These are phyloP conservation scores for Acrossocheilus fasciatus DNA, from an alignment of 2,797 vertebrate species.

Conservation along the genomic window DNA sequence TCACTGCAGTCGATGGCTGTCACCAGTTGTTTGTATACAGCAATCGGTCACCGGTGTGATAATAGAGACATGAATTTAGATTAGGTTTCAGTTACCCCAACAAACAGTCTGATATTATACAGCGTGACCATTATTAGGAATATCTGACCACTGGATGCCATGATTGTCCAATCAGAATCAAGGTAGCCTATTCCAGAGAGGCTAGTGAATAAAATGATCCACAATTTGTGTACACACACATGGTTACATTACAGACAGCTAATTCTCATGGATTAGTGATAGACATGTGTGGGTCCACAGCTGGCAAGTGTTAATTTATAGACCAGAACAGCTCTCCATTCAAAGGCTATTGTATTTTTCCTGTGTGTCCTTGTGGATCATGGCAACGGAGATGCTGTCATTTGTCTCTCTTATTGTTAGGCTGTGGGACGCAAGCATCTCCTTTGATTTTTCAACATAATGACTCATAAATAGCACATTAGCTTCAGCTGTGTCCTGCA, in stretches of 20 bases:
- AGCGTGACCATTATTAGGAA: background rate
- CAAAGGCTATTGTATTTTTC: constrained; percentile 1
- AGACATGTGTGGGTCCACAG: background rate
- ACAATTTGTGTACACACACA: background rate
- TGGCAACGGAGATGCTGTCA: background rate
- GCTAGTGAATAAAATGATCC: background rate
- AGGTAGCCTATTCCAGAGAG: background rate
- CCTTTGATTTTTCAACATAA: constrained; percentile 22
- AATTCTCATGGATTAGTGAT: constrained; percentile 1
- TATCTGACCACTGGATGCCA: background rate
- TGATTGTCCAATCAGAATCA: background rate
- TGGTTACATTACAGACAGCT: background rate
- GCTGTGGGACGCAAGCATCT: background rate
- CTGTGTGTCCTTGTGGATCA: constrained; percentile 18
- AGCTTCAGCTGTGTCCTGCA: constrained; percentile 6
- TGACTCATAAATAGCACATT: constrained; percentile 21
- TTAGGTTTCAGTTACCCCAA: background rate
- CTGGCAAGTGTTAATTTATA: constrained; percentile 24
- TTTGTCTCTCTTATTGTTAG: background rate
- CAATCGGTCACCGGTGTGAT: background rate
- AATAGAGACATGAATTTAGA: background rate
- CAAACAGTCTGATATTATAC: background rate
- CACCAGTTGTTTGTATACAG: background rate
- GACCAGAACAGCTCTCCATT: background rate
- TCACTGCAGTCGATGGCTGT: background rate